Evolutionary conservation across 2,797 vertebrate species (phyloP).

Genomic region (Silurus lanzhouensis): DNA sequence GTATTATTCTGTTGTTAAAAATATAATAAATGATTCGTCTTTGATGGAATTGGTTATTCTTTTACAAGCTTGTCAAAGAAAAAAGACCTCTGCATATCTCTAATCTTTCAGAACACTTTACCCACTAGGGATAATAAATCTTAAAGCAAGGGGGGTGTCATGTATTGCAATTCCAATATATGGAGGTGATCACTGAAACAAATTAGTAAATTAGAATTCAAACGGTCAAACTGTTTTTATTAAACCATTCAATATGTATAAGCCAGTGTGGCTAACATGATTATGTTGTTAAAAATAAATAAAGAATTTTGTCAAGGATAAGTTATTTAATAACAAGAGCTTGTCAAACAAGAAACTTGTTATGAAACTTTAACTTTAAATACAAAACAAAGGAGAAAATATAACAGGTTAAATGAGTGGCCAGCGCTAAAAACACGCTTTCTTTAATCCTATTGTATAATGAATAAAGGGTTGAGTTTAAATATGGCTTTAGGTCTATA

Average conservation of each 20-base stretch:
- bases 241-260: too few species aligned
- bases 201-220: too few species aligned
- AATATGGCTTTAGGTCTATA: conserved; percentile 47
- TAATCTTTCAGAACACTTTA: background rate
- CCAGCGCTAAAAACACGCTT: background rate
- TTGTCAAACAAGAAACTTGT: background rate
- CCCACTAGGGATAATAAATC: too few species aligned
- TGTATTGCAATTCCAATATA: too few species aligned
- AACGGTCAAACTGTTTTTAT: too few species aligned
- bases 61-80: background rate
- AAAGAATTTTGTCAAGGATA: background rate
- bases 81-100: background rate
- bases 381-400: background rate
- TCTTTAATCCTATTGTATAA: background rate
- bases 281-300: background rate
- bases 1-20: background rate
- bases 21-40: background rate
- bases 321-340: background rate
- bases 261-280: background rate
- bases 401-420: conserved; percentile 25
- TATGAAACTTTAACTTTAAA: conserved; percentile 16
- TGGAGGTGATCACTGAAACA: too few species aligned
- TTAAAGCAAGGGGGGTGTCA: too few species aligned
- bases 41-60: background rate
- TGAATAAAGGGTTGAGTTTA: background rate